Conservation (phyloP, 2,797 vertebrate genomes). For the Sebastes diploproa region DNA sequence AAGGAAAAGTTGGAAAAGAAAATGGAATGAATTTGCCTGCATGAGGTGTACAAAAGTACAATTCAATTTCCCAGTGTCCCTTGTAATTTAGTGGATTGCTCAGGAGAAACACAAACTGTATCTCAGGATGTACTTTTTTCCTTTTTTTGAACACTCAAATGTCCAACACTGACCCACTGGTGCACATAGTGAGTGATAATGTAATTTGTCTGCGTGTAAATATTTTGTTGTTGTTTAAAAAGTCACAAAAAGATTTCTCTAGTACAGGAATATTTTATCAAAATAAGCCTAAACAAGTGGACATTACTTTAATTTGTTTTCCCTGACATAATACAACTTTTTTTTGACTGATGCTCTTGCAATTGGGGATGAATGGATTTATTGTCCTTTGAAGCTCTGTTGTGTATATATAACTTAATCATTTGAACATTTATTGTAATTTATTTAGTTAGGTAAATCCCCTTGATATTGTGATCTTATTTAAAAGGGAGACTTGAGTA, state of each 20-base stretch:
- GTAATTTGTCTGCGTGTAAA: background rate
- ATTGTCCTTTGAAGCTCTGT: background rate
- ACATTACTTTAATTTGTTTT: background rate
- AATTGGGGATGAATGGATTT: background rate
- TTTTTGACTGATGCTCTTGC: background rate
- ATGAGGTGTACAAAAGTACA: background rate
- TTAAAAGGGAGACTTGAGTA: no score
- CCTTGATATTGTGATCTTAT: background rate
- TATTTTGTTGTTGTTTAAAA: background rate
- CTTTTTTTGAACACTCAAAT: background rate
- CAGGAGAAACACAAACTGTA: background rate
- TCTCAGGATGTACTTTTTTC: background rate
- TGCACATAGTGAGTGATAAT: background rate
- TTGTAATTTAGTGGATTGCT: background rate
- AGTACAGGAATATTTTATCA: background rate
- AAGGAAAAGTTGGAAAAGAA: background rate
- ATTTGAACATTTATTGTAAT: background rate
- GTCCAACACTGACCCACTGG: background rate
- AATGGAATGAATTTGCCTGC: conserved; percentile 6
- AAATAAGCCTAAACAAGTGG: background rate
- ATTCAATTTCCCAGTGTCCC: background rate
- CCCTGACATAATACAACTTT: background rate
- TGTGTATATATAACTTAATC: background rate
- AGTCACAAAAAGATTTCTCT: no score
- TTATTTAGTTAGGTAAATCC: background rate